Base-by-base conservation (phyloP, 92 coral and sea anemone species). In the Metridium senile region DNA sequence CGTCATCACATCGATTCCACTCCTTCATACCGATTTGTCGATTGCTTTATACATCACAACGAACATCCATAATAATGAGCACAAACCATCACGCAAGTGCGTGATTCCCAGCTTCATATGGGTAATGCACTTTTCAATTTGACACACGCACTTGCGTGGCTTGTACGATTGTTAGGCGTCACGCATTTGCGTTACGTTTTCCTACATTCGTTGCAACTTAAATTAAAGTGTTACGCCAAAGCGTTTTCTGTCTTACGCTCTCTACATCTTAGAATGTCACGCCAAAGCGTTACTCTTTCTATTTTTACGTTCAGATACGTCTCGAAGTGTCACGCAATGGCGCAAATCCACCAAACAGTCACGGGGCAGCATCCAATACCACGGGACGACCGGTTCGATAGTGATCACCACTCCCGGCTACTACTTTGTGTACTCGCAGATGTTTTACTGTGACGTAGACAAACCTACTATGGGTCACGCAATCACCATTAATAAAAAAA, bases 401-500 rank as follows among this genome's bases (percentile, higher is more conserved):
- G 62, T 66, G 26, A 71, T 88, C 25, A 65, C 72, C 9, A 61
- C 66, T 30, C 54, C 66, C 27, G 97, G 97, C 7, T 76, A 54
- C 75, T 91, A 91, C 81, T 88, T 79, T 62, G 76, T 91, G 18
- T 91, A 91, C 75, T 76, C 89, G 35, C 97, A 91, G 80, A 85
- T 91, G 87, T 91, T 43, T 66, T 91, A 88, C 68, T 76, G 57
- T 34, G 93, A 91, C 39, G 78, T 79, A 19, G 56, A 43, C 33
- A 66, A 71, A 53, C 19, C 51, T 0, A 75, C 54, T 16, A 79
- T 84, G 73, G 86, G 88, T 26, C 89, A 88, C 51, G 33, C 49
- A 23, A 76, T 89, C 51, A 74, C 49, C 52, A 82, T 91, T 33
- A 87, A 89, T 72, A 21, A 84, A 78, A 26, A 58, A 52, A n/a